Evolutionary conservation across 2,888 invertebrate genomes (phyloP), one percentile per base, ranked within the genome.

Genomic region (Synergus laeviventris): DNA sequence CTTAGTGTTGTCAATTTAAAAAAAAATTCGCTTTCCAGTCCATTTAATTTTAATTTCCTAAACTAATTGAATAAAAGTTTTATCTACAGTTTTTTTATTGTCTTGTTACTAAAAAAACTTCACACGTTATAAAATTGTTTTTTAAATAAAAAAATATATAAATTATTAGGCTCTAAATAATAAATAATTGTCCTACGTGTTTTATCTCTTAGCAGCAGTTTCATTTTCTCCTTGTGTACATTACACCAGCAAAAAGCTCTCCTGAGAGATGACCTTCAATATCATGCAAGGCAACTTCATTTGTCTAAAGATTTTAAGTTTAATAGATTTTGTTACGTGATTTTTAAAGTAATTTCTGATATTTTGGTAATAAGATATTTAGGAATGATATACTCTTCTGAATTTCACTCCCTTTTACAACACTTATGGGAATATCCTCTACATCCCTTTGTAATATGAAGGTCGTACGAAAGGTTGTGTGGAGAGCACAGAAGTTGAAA

Each of bases 191-290:
- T n/a, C 8, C 38, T 38, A 11, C 16, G 11, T 49, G 9, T 49
- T 45, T 24, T 21, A 66, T 42, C 45, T 49, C 31, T 70, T 31
- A 36, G 16, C 21, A 31, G 45, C 16, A 66, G 42, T n/a, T 56
- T 45, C n/a, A 70, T 49, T 49, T 70, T 70, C 1, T 49, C 16
- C 24, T 70, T 2, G 66, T 31, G 66, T 24, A 31, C 21, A 49
- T 16, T 45, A 31, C 24, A 45, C 14, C 66, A 70, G 24, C 16
- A 16, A 70, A 66, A n/a, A 31, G n/a, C n/a, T 70, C 66, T 36
- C 45, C 9, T 49, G 66, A 45, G 49, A 45, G 16, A 49, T 31
- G 49, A 45, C 49, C 45, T 70, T n/a, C 31, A 45, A 70, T 11
- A 45, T 45, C 21, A 2, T 45, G 0, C 21, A 31, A n/a, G 1